Evolutionary conservation across 2,888 invertebrate species (phyloP).

Genomic region (Antitype chi): DNA sequence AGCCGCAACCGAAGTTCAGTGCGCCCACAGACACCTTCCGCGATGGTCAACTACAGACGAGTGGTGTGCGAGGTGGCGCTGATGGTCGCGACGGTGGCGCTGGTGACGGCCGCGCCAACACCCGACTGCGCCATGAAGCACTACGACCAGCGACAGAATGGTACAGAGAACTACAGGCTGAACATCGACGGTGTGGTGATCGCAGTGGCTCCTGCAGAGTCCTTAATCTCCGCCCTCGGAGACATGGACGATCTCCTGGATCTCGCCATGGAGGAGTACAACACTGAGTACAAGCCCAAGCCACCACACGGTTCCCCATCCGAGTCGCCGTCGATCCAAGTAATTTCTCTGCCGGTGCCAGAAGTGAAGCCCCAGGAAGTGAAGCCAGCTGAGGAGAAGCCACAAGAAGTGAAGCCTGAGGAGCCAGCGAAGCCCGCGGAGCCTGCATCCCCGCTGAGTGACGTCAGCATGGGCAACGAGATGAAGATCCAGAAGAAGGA

Average conservation of each 20-base stretch:
- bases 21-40: constrained; percentile 77
- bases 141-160: constrained; percentile 95
- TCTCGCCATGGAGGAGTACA: constrained; percentile 74
- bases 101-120: constrained; percentile 74
- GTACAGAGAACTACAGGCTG: constrained; percentile 93
- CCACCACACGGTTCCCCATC: constrained; percentile 60
- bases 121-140: constrained; percentile 68
- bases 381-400: constrained; percentile 59
- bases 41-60: constrained; percentile 89
- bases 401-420: constrained; percentile 62
- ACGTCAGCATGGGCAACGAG: constrained; percentile 75
- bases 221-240: constrained; percentile 90
- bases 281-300: constrained; percentile 70
- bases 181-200: constrained; percentile 93
- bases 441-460: constrained; percentile 73
- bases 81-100: constrained; percentile 68
- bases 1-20: constrained; percentile 81
- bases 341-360: constrained; percentile 46
- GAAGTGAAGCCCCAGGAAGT: constrained; percentile 55
- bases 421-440: constrained; percentile 65
- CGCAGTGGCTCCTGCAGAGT: constrained; percentile 92
- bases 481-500: constrained; percentile 80
- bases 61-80: constrained; percentile 83
- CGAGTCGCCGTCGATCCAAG: constrained; percentile 35
- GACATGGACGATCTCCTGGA: constrained; percentile 86